Evolutionary conservation across 2,113 vertebrate genomes (phyloP).

Genomic region (Clarias magur): DNA sequence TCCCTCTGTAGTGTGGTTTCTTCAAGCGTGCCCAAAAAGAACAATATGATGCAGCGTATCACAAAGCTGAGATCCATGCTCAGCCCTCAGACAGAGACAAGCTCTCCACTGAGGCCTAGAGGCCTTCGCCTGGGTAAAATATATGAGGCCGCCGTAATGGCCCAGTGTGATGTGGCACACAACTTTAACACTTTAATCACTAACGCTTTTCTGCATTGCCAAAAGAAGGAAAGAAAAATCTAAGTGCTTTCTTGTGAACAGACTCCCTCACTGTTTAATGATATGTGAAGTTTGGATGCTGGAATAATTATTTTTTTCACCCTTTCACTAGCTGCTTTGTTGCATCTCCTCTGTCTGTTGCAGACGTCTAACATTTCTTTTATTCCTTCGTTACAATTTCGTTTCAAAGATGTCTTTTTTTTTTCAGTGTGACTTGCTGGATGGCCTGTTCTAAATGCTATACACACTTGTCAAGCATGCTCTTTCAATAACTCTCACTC

Average conservation of each 20-base stretch:
- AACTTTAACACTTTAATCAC: conserved; percentile 63
- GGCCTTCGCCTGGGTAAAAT: conserved; percentile 85
- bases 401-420: conserved; percentile 44
- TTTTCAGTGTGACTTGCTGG: conserved; percentile 51
- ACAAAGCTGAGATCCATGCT: conserved; percentile 98
- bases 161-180: conserved; percentile 77
- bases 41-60: conserved; percentile 92
- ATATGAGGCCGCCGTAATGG: conserved; percentile 54
- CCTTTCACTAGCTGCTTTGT: conserved; percentile 6
- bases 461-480: conserved; percentile 62
- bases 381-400: conserved; percentile 51
- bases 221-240: conserved; percentile 41
- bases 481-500: conserved; percentile 25
- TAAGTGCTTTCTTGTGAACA: conserved; percentile 34
- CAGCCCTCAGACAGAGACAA: conserved; percentile 99
- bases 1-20: conserved; percentile 98
- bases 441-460: conserved; percentile 17
- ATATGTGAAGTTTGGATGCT: conserved; percentile 19
- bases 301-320: conserved; percentile 10
- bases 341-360: not conserved
- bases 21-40: conserved; percentile 98
- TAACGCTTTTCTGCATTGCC: conserved; percentile 69
- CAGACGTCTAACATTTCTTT: conserved; percentile 11
- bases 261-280: conserved; percentile 26
- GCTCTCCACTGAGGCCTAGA: conserved; percentile 94